Evolutionary conservation across 2,888 invertebrate genomes (phyloP), one percentile per base, ranked within the genome.

Genomic region (Parelbella ahira): DNA sequence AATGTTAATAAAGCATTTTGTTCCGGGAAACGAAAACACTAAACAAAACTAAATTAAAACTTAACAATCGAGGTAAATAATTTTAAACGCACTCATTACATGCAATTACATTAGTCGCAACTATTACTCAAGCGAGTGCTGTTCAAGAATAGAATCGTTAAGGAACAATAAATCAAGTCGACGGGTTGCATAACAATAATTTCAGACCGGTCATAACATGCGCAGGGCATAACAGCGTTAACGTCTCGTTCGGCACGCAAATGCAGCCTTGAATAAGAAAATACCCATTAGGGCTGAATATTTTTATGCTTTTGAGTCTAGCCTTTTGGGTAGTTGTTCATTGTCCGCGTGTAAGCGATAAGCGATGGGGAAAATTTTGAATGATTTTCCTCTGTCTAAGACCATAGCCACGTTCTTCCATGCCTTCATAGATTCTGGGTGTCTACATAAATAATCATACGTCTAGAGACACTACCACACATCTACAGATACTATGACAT

Each of bases 91-190:
- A n/a, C n/a, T n/a, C n/a, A n/a, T n/a, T n/a, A n/a, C n/a, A n/a
- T n/a, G n/a, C n/a, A n/a, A n/a, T n/a, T 10, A 25, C 7, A 12
- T 4, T 33, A 33, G 21, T 33, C 21, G 21, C 21, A 5, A 33
- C 21, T 13, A 23, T 11, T 32, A 20, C 13, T 12, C 7, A 18
- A 18, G 8, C 18, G 12, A n/a, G 10, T 36, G 25, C 18, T 18
- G 36, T 36, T 23, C 13, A 23, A 2, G 7, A 30, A 30, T n/a
- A 6, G 6, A 36, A 10, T 36, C 49, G 47, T 51, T 49, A 51
- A 38, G 46, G 25, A 18, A 44, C 44, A 39, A 51, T 51, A 51
- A 51, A 51, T 51, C 51, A 49, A 42, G 36, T 32, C 15, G 38
- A 39, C 44, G 41, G 46, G 47, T 30, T 45, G 45, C 46, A 47